phyloP scores from a whole-genome alignment of 2,888 invertebrate genomes.

The Eilema griseolum region DNA sequence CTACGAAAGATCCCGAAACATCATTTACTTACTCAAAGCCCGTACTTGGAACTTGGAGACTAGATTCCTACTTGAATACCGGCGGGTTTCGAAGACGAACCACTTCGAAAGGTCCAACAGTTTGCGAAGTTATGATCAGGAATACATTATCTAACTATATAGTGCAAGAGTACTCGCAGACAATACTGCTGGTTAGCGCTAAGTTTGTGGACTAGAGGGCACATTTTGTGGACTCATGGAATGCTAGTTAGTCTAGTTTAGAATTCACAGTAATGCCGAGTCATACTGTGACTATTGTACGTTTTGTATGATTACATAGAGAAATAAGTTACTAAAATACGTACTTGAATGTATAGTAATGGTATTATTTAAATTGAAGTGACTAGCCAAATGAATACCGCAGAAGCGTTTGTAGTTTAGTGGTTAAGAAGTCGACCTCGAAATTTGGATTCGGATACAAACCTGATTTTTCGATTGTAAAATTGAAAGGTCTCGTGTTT shows the following conservation, averaged over 20 bases:
- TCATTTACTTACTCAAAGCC: slow-evolving; percentile 16
- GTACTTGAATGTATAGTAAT: not conserved
- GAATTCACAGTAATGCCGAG: slow-evolving; percentile 11
- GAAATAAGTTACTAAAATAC: not conserved
- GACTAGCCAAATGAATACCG: not conserved
- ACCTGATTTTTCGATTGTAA: too few species aligned
- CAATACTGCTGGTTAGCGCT: slow-evolving; percentile 28
- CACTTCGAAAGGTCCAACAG: slow-evolving; percentile 35
- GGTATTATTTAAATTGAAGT: not conserved
- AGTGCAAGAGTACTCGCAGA: slow-evolving; percentile 32
- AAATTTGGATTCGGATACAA: too few species aligned
- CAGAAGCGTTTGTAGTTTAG: not conserved
- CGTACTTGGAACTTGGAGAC: slow-evolving; percentile 31
- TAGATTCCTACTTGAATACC: slow-evolving; percentile 49
- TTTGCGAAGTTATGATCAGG: slow-evolving; percentile 55
- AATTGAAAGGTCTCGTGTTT: too few species aligned
- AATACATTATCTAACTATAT: slow-evolving; percentile 55
- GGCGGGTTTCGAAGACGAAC: slow-evolving; percentile 32
- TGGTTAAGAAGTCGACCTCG: too few species aligned
- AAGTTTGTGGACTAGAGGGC: slow-evolving; percentile 30
- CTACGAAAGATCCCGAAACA: slow-evolving; percentile 1
- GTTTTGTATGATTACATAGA: slow-evolving; percentile 2
- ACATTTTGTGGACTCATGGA: slow-evolving; percentile 11
- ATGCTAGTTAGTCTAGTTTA: slow-evolving; percentile 16
- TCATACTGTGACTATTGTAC: slow-evolving; percentile 6